Evolutionary conservation across 2,888 invertebrate species (phyloP), one percentile per base, ranked within the genome.

Genomic region (Scotopteryx bipunctaria): DNA sequence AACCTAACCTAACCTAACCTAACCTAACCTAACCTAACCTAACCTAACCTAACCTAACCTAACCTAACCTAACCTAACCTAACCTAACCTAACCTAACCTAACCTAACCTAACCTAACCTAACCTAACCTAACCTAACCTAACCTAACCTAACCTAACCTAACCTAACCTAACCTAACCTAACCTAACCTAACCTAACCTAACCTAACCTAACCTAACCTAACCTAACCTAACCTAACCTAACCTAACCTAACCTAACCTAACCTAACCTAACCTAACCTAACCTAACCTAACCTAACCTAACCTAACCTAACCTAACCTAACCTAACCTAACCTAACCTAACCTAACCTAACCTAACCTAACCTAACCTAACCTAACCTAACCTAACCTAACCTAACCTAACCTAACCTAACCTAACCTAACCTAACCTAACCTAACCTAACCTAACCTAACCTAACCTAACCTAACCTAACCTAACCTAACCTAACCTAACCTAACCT

Each of bases 211-310:
- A 41, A 38, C 38, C 53, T 45, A 47, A 42, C 53, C 43, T 55
- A 33, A 33, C 33, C 53, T 47, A 43, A 46, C 47, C 53, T 51
- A 54, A 50, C 54, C 50, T 51, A 47, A 54, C 54, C 54, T 51
- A 51, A 51, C 45, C 55, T 51, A 51, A 51, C 58, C 55, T 58
- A 50, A 49, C 52, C 55, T 49, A 51, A 51, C 58, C 59, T 54
- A 59, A 58, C 58, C 58, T 58, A 58, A 57, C 57, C 57, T 57
- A 57, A 57, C 58, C 57, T 54, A 57, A 57, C 58, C 58, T 55
- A 59, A 59, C 59, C 60, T 60, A 57, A 60, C 57, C 59, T 60
- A 60, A 60, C 56, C 56, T 57, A 57, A 60, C 56, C 59, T 57
- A 57, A 60, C 59, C 57, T 57, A 60, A 57, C 60, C 59, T 57